Percentiles rank a stretch among this genome's conserved stretches.
These are phyloP conservation scores for Columba guinea DNA, from an alignment of 2,797 vertebrate genomes.

Conservation along the genomic window DNA sequence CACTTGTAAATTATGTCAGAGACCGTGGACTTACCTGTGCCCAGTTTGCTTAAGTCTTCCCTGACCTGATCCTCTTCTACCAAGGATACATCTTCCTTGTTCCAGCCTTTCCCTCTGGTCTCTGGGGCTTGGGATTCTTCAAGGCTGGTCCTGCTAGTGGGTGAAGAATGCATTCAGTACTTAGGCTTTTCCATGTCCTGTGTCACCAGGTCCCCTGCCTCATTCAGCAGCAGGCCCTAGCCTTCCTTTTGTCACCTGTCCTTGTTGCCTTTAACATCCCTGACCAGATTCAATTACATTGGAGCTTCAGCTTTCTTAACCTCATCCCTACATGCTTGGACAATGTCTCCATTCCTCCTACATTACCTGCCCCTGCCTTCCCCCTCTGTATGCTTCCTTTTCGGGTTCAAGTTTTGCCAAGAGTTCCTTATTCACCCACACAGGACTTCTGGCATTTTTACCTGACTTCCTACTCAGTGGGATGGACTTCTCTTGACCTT, in stretches of 20 bases:
- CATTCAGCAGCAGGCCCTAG: background rate
- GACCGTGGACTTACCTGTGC: background rate
- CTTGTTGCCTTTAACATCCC: background rate
- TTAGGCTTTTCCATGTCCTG: background rate
- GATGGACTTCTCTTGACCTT: background rate
- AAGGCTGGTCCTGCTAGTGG: background rate
- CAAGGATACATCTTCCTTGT: no score
- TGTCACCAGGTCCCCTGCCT: background rate
- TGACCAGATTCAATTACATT: background rate
- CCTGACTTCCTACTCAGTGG: background rate
- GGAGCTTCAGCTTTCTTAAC: background rate
- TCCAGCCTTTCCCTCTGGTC: background rate
- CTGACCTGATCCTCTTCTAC: background rate
- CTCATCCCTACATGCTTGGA: background rate
- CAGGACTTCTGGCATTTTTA: background rate
- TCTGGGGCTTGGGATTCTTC: background rate
- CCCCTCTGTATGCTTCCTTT: background rate
- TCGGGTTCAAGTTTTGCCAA: background rate
- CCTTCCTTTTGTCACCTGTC: background rate
- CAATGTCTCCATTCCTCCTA: background rate
- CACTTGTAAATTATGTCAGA: no score
- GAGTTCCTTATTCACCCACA: background rate
- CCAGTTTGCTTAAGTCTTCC: background rate
- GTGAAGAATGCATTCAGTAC: background rate
- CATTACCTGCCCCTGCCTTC: background rate